Conservation (phyloP, 2,888 invertebrate species). For the Drosophila ochracea region DNA sequence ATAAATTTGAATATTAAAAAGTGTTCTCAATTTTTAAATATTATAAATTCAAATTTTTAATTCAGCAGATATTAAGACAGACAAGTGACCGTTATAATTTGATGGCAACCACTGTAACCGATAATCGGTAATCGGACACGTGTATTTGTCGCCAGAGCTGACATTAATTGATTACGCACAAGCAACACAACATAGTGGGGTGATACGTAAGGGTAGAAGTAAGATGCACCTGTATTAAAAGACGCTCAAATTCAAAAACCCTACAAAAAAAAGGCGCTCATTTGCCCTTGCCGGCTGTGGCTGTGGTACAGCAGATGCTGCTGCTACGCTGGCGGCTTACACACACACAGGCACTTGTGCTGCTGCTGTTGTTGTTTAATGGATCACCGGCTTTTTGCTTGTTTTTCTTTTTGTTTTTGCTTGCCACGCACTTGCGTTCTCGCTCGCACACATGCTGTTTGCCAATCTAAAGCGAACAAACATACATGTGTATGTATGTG, state of each 20-base stretch:
- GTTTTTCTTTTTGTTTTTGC: slow-evolving; percentile 67
- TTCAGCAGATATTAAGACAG: not conserved
- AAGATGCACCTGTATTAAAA: slow-evolving; percentile 53
- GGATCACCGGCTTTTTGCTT: slow-evolving; percentile 78
- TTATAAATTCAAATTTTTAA: not conserved
- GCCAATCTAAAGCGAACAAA: slow-evolving; percentile 49
- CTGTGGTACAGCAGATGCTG: slow-evolving; percentile 75
- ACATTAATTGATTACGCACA: slow-evolving; percentile 55
- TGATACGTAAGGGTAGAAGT: not conserved
- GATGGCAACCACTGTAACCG: slow-evolving; percentile 7
- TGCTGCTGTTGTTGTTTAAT: slow-evolving; percentile 60
- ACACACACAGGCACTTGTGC: slow-evolving; percentile 34
- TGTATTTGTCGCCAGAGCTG: slow-evolving; percentile 33
- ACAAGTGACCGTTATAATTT: not conserved
- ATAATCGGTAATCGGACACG: slow-evolving; percentile 55
- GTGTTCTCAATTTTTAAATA: not conserved
- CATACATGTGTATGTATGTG: slow-evolving; percentile 15
- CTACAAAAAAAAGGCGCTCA: slow-evolving; percentile 66
- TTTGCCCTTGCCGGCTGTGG: slow-evolving; percentile 64
- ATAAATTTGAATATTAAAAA: not conserved
- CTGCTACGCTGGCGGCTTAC: slow-evolving; percentile 69
- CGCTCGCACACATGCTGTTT: slow-evolving; percentile 52
- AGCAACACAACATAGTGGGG: slow-evolving; percentile 8
- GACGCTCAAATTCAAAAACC: slow-evolving; percentile 48
- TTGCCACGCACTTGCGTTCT: slow-evolving; percentile 55